These are phyloP conservation scores for Odontocolon sp. DNA, from an alignment of 2,888 invertebrate genomes.

Conservation along the genomic window DNA sequence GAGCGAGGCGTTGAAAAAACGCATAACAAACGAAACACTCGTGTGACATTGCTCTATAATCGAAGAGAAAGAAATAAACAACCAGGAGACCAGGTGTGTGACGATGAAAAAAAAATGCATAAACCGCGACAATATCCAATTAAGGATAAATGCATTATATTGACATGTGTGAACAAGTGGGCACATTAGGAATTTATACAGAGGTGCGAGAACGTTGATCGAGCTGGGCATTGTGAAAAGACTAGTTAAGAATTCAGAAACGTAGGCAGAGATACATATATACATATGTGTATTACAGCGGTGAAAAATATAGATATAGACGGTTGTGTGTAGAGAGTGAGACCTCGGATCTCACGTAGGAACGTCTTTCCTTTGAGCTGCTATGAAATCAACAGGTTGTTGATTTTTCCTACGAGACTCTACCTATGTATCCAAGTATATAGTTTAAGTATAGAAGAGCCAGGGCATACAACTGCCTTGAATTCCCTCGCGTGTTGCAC, in stretches of 20 bases:
- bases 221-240: conserved; percentile 13
- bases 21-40: neutral
- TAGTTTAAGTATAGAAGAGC: neutral
- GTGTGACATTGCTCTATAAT: neutral
- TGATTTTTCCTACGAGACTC: conserved; percentile 58
- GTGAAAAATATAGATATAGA: conserved; percentile 13
- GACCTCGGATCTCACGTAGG: neutral
- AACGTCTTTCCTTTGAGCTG: conserved; percentile 40
- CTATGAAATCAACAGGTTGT: conserved; percentile 63
- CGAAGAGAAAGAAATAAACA: neutral
- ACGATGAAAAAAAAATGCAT: neutral
- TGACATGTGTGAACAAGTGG: neutral
- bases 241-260: conserved; percentile 26
- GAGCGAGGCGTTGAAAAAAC: neutral
- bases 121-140: neutral
- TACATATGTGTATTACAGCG: neutral
- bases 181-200: conserved; percentile 26
- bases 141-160: conserved; percentile 10
- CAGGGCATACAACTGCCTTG: neutral
- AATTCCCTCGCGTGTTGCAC: conserved; percentile 14
- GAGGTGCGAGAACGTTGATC: conserved; percentile 20
- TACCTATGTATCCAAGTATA: conserved; percentile 9
- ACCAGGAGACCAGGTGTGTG: neutral
- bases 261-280: no score
- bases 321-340: conserved; percentile 7